Percentiles rank a stretch among this genome's conserved stretches.
These are phyloP conservation scores for Ochotona curzoniae DNA, from an alignment of 2,113 vertebrate genomes.

Conservation along the genomic window DNA sequence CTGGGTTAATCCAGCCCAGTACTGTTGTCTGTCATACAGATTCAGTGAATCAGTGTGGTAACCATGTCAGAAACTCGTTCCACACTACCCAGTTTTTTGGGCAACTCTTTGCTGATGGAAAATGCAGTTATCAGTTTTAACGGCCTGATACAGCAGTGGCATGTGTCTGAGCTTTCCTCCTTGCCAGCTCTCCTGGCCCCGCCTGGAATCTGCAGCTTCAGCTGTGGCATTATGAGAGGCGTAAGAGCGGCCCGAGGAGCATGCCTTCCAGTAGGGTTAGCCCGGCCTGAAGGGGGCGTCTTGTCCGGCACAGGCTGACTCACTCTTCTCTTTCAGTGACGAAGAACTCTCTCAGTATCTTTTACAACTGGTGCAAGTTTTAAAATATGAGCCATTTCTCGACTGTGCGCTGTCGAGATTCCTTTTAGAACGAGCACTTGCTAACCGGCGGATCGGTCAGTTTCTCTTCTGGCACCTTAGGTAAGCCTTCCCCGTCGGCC, in stretches of 20 bases:
- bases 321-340: constrained; percentile 87
- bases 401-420: constrained; percentile 98
- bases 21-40: neutral
- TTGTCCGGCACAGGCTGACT: constrained; percentile 9
- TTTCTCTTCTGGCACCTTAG: constrained; percentile 99
- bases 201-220: neutral
- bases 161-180: neutral
- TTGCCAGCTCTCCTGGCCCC: neutral
- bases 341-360: constrained; percentile 98
- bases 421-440: constrained; percentile 94
- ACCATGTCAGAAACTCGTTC: neutral
- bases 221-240: neutral
- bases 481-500: constrained; percentile 83
- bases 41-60: neutral
- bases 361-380: constrained; percentile 97
- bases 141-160: neutral
- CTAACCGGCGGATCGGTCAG: constrained; percentile 96
- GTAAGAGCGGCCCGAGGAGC: neutral
- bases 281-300: neutral
- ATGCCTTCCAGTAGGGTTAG: neutral
- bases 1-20: neutral
- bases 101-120: neutral
- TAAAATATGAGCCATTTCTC: constrained; percentile 98
- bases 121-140: neutral
- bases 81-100: neutral